A percentile compares a stretch with the other conserved stretches of the same genome.
Evolutionary conservation across 2,797 vertebrate species (phyloP).

Genomic region (Amniataba percoides): DNA sequence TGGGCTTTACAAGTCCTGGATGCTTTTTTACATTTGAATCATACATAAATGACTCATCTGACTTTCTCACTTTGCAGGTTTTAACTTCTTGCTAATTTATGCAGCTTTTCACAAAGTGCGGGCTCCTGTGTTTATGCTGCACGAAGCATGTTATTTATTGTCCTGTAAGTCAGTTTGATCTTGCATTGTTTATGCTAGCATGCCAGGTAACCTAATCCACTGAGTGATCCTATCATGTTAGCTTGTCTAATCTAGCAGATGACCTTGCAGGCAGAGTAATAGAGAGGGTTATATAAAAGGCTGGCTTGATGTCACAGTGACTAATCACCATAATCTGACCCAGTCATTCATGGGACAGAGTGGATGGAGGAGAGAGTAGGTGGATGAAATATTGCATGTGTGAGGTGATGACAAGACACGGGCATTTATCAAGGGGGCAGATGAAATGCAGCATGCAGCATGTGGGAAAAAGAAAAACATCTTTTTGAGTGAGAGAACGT

Average conservation of each 20-base stretch:
- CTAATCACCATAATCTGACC: conserved; percentile 79
- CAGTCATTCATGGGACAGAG: conserved; percentile 51
- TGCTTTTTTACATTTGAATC: neutral
- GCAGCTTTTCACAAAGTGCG: neutral
- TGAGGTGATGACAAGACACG: neutral
- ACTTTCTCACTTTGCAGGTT: neutral
- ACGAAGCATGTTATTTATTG: conserved; percentile 1
- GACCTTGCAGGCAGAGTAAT: conserved; percentile 70
- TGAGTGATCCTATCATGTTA: conserved; percentile 73
- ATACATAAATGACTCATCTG: neutral
- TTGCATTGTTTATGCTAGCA: conserved; percentile 47
- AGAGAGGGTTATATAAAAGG: conserved; percentile 74
- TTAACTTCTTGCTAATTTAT: neutral
- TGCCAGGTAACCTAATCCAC: conserved; percentile 70
- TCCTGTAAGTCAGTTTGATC: conserved; percentile 55
- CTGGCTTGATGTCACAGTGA: conserved; percentile 66
- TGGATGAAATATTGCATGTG: conserved; percentile 13
- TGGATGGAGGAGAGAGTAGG: conserved; percentile 20
- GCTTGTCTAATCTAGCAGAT: conserved; percentile 70
- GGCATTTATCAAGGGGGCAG: neutral
- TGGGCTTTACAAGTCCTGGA: neutral
- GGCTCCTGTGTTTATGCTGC: neutral
- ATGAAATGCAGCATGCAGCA: neutral
- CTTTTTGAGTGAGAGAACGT: neutral
- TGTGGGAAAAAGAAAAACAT: neutral